A percentile compares a stretch with the other conserved stretches of the same genome.
These are phyloP conservation scores for Lissocephala sabroskyi DNA, from an alignment of 2,888 invertebrate genomes.

Conservation along the genomic window DNA sequence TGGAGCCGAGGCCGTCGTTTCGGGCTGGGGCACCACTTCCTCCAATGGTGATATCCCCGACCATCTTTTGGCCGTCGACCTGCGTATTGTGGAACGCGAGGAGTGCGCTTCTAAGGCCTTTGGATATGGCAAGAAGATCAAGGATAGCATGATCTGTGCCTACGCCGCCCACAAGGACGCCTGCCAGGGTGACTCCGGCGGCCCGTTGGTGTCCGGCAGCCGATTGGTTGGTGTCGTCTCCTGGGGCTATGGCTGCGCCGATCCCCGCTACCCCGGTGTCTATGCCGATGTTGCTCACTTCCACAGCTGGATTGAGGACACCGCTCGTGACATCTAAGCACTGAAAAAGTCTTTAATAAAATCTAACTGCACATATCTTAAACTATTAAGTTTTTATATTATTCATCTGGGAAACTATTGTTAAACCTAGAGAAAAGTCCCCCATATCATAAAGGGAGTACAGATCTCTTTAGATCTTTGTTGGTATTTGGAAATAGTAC, in stretches of 20 bases:
- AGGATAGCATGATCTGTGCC: conserved; percentile 37
- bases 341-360: neutral
- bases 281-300: conserved; percentile 65
- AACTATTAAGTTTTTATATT: no score
- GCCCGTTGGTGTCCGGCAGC: conserved; percentile 40
- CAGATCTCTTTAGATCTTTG: no score
- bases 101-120: conserved; percentile 18
- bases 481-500: no score
- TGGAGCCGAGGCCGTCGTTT: conserved; percentile 57
- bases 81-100: conserved; percentile 27
- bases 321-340: conserved; percentile 21
- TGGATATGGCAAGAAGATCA: conserved; percentile 34
- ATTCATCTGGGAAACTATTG: no score
- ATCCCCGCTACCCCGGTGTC: conserved; percentile 69
- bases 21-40: conserved; percentile 67
- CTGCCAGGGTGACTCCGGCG: conserved; percentile 67
- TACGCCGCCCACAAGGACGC: conserved; percentile 60
- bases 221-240: conserved; percentile 66
- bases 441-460: no score
- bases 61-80: conserved; percentile 29
- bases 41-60: conserved; percentile 32
- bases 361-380: neutral
- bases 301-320: conserved; percentile 32
- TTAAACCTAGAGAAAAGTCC: no score
- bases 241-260: conserved; percentile 71